Base-by-base conservation (phyloP, 2,888 invertebrate genomes). In the Syrista parreyssii region DNA sequence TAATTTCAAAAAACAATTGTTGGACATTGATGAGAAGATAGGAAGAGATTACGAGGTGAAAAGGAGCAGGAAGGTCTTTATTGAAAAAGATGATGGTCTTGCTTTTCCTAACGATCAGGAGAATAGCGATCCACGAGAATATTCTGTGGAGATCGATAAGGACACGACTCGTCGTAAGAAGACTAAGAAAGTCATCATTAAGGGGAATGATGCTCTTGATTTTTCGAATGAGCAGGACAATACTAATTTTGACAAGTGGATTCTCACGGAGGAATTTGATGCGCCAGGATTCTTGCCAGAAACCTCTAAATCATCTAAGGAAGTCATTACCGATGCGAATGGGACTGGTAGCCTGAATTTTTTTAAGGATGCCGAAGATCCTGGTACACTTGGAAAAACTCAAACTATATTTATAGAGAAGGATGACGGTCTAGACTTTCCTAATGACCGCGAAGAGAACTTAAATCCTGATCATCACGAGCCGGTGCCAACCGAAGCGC, bases 401-500 rank as follows among this genome's bases (percentile, higher is more conserved):
- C 68, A 84, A 55, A 84, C 81, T 74, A 81, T 82, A 12, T 78
- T 81, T 6, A 79, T 86, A 82, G 68, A 81, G 79, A 76, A 82
- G 84, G 68, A 74, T 15, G 89, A 91, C 74, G 88, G 84, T 32
- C 77, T 91, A 11, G 85, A 89, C 31, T 83, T 86, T 68, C 83
- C 88, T 0, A 90, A 89, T 74, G 79, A 81, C 0, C 79, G 78
- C 68, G 89, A 89, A 31, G 82, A 87, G 55, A 86, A 84, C 31
- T 68, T 73, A 15, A 79, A 86, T 12, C 76, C 82, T 1, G 79
- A 79, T 73, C 86, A 85, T 71, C 81, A 88, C 77, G 88, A 89
- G 75, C 32, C 34, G 94, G 93, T 95, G 15, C 89, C 95, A 68
- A 93, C 94, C 30, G 94, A 94, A 86, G 32, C 31, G 31, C 71